Percentiles rank a stretch among this genome's conserved stretches.
Evolutionary conservation across 35 echinoderm and acorn worm species (phyloP).

Genomic region (Chiridota heheva): DNA sequence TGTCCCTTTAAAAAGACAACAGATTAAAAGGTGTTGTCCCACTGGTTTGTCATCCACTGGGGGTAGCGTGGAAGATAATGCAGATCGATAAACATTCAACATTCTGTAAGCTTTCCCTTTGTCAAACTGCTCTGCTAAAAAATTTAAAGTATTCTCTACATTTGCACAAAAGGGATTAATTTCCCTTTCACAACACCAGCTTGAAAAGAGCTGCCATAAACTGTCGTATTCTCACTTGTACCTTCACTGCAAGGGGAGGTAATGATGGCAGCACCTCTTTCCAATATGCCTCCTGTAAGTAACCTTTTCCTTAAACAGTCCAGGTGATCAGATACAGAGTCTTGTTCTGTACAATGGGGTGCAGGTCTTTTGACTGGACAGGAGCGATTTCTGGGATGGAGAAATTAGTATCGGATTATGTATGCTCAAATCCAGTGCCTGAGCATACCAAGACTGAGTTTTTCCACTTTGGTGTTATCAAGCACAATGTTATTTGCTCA

Average conservation of each 20-base stretch:
- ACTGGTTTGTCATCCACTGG: no score
- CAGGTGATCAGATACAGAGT: constrained; percentile 19
- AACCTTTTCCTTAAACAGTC: constrained; percentile 21
- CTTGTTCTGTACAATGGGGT: background rate
- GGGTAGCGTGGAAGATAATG: no score
- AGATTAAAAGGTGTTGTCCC: no score
- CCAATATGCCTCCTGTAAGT: background rate
- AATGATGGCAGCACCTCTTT: constrained; percentile 11
- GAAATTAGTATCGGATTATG: background rate
- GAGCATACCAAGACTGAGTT: background rate
- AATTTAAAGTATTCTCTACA: constrained; percentile 16
- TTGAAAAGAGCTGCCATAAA: constrained; percentile 27
- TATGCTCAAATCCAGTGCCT: constrained; percentile 17
- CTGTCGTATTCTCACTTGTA: constrained; percentile 11
- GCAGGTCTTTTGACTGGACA: background rate
- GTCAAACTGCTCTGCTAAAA: constrained; percentile 27
- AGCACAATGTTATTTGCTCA: background rate
- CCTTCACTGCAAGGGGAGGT: background rate
- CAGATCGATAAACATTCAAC: background rate
- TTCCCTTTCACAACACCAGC: constrained; percentile 40
- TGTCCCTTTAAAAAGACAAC: no score
- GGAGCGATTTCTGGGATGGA: background rate
- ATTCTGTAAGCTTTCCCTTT: background rate
- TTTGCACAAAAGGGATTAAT: constrained; percentile 14
- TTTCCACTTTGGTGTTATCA: constrained; percentile 1